A percentile compares a stretch with the other conserved stretches of the same genome.
These are phyloP conservation scores for Palythoa heliodiscus DNA, from an alignment of 92 coral and sea anemone species.

Conservation along the genomic window DNA sequence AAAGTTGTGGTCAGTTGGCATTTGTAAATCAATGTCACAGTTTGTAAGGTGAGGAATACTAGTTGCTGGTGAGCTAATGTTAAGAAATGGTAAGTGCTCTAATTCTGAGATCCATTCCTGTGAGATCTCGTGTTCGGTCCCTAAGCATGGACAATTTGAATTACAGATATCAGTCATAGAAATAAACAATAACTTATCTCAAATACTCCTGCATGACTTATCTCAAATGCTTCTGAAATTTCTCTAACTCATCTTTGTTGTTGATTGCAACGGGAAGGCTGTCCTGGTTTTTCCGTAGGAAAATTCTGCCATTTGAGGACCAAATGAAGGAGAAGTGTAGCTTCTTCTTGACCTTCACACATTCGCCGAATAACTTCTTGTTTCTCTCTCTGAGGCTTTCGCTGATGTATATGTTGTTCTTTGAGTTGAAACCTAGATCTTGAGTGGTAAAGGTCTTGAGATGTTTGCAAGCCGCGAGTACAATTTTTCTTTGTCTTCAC, in stretches of 20 bases:
- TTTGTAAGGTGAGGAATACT: slow-evolving; percentile 43
- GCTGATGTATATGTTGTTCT: slow-evolving; percentile 22
- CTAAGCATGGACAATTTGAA: slow-evolving; percentile 12
- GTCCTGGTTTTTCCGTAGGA: slow-evolving; percentile 17
- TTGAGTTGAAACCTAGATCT: slow-evolving; percentile 13
- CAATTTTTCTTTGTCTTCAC: slow-evolving; percentile 48
- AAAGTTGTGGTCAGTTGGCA: slow-evolving; percentile 46
- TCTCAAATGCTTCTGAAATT: slow-evolving; percentile 12
- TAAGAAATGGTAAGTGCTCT: slow-evolving; percentile 29
- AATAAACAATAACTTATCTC: slow-evolving; percentile 24
- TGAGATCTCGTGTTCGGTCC: slow-evolving; percentile 7
- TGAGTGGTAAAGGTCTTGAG: slow-evolving; percentile 25
- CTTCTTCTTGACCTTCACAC: slow-evolving; percentile 19
- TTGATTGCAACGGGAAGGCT: slow-evolving; percentile 12
- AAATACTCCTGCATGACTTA: slow-evolving; percentile 15
- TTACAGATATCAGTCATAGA: slow-evolving; percentile 13
- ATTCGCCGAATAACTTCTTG: slow-evolving; percentile 10
- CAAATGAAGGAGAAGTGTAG: slow-evolving; percentile 18
- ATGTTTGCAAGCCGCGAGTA: slow-evolving; percentile 35
- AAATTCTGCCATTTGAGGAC: slow-evolving; percentile 27
- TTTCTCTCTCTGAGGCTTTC: slow-evolving; percentile 25
- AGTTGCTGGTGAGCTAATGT: slow-evolving; percentile 30
- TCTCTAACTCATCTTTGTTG: slow-evolving; percentile 23
- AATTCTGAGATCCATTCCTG: slow-evolving; percentile 23
- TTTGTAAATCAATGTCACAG: slow-evolving; percentile 45